These are phyloP conservation scores for Bradynema listronoti DNA, from an alignment of 1,140 invertebrate species.

Conservation along the genomic window DNA sequence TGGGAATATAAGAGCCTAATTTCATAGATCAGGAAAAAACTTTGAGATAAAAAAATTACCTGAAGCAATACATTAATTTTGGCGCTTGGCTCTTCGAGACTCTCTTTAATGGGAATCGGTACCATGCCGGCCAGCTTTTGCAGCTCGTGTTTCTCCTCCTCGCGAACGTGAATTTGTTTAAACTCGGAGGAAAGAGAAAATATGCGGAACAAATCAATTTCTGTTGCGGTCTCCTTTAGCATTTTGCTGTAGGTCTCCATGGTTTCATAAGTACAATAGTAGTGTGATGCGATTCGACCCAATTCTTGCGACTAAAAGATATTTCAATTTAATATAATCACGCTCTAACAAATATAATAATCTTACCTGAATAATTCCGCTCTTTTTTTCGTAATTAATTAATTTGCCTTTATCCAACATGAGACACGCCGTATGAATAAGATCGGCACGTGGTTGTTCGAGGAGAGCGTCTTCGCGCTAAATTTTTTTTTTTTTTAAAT, in stretches of 20 bases:
- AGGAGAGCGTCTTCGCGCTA: slow-evolving; percentile 68
- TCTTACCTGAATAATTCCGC: slow-evolving; percentile 74
- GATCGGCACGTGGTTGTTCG: slow-evolving; percentile 81
- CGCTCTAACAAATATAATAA: slow-evolving; percentile 11
- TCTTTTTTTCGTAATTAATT: slow-evolving; percentile 89
- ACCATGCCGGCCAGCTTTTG: slow-evolving; percentile 94
- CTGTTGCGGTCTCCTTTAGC: slow-evolving; percentile 87
- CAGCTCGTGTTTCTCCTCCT: slow-evolving; percentile 94
- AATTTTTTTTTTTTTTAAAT: slow-evolving; percentile 13
- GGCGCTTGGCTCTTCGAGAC: slow-evolving; percentile 92
- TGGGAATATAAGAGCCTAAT: too few species aligned
- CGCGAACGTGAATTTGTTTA: slow-evolving; percentile 81
- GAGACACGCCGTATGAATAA: slow-evolving; percentile 91
- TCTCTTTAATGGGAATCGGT: slow-evolving; percentile 97
- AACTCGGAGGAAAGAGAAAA: slow-evolving; percentile 95
- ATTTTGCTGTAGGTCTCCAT: slow-evolving; percentile 94
- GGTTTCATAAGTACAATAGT: slow-evolving; percentile 92
- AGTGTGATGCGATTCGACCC: slow-evolving; percentile 93
- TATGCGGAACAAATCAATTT: slow-evolving; percentile 96
- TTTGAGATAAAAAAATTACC: slow-evolving; percentile 18
- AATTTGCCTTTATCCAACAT: slow-evolving; percentile 82
- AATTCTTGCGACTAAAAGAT: slow-evolving; percentile 70
- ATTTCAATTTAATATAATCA: slow-evolving; percentile 14
- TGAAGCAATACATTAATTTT: slow-evolving; percentile 65
- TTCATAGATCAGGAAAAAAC: slow-evolving; percentile 22